Conservation (phyloP, 2,888 invertebrate genomes). For the Rhagonycha fulva region DNA sequence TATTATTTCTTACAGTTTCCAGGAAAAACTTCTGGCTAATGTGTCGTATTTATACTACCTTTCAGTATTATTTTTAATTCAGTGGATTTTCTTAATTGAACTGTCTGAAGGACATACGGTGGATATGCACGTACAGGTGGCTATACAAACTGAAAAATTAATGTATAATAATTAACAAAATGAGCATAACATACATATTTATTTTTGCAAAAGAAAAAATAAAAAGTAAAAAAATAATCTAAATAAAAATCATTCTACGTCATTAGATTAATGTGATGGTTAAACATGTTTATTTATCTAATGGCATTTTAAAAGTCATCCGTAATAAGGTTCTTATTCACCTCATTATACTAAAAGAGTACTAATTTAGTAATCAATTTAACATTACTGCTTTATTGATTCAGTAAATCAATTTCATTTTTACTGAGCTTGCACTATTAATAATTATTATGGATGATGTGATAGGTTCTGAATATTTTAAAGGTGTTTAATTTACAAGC, state of each 20-base stretch:
- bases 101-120: too few relatives aligned
- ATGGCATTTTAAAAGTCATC: neutral
- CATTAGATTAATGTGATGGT: neutral
- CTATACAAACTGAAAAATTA: too few relatives aligned
- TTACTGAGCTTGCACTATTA: neutral
- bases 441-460: neutral
- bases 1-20: neutral
- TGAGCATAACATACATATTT: too few relatives aligned
- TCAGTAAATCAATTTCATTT: neutral
- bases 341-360: neutral
- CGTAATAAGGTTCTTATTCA: neutral
- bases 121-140: too few relatives aligned
- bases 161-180: too few relatives aligned
- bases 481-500: conserved; percentile 1
- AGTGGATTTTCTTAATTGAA: too few relatives aligned
- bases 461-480: conserved; percentile 10
- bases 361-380: neutral
- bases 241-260: neutral
- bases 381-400: neutral
- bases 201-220: too few relatives aligned
- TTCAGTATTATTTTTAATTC: too few relatives aligned
- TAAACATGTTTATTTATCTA: neutral
- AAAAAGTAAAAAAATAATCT: too few relatives aligned
- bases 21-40: too few relatives aligned
- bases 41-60: too few relatives aligned